A percentile compares a stretch with the other conserved stretches of the same genome.
Evolutionary conservation across 2,797 vertebrate species (phyloP).

Genomic region (Lophotriccus pileatus): DNA sequence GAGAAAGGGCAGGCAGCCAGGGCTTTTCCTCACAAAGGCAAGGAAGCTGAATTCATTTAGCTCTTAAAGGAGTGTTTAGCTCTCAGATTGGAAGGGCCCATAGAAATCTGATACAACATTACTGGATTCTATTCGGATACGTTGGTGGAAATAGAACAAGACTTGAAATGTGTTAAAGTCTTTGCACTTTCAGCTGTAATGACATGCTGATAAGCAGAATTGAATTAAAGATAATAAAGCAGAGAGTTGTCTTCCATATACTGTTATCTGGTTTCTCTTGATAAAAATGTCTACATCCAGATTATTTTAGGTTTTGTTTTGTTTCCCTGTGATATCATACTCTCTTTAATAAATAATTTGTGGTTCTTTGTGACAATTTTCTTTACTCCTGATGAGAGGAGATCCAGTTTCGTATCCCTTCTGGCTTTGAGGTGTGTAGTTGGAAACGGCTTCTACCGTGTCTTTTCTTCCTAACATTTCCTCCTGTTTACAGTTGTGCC

Average conservation of each 20-base stretch:
- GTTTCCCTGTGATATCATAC: not conserved
- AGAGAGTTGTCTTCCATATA: not conserved
- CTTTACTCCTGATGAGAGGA: not conserved
- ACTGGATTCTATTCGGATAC: not conserved
- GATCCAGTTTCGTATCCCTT: conserved; percentile 1
- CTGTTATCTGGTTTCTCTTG: not conserved
- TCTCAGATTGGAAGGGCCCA: not conserved
- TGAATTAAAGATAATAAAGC: not conserved
- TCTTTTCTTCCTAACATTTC: not conserved
- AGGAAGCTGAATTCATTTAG: conserved; percentile 8
- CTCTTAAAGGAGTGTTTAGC: not conserved
- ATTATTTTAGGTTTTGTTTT: conserved; percentile 37
- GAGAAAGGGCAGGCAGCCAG: not conserved
- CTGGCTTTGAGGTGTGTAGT: not conserved
- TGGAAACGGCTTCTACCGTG: not conserved
- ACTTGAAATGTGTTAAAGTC: conserved; percentile 8
- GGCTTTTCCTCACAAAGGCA: not conserved
- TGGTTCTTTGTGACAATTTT: conserved; percentile 39
- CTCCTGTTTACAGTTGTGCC: not conserved
- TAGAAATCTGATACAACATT: not conserved
- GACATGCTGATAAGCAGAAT: conserved; percentile 21
- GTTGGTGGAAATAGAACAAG: not conserved
- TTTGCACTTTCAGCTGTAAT: conserved; percentile 7
- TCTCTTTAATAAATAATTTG: conserved; percentile 54
- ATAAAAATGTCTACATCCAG: not conserved